Percentiles rank a stretch among this genome's conserved stretches.
Conservation (phyloP, 2,797 vertebrate genomes). For the Diplodus sargus region DNA sequence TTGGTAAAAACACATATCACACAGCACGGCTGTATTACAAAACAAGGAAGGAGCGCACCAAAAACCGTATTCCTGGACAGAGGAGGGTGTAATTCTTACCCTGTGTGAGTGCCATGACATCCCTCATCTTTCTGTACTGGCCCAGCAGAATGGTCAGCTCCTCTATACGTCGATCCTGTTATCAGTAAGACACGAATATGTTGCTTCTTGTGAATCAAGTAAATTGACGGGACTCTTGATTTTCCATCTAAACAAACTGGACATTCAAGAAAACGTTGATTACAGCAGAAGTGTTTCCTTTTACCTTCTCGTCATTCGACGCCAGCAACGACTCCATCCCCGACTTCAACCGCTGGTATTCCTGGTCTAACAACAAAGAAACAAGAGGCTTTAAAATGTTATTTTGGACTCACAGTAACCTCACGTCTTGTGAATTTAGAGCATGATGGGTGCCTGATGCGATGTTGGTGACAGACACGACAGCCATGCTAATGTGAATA, state of each 20-base stretch:
- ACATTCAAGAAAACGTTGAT: neutral
- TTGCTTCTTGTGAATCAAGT: neutral
- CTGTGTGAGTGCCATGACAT: slow-evolving; percentile 78
- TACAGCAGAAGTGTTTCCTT: neutral
- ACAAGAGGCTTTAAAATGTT: slow-evolving; percentile 16
- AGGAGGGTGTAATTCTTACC: slow-evolving; percentile 60
- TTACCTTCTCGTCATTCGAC: slow-evolving; percentile 96
- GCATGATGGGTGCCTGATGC: slow-evolving; percentile 30
- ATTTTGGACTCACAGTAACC: neutral
- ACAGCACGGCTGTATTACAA: neutral
- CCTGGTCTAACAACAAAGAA: slow-evolving; percentile 88
- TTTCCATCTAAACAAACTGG: neutral
- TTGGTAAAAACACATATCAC: slow-evolving; percentile 68
- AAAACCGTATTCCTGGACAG: neutral
- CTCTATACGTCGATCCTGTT: slow-evolving; percentile 94
- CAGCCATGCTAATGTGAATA: slow-evolving; percentile 61
- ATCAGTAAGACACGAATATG: neutral
- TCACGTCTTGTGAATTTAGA: slow-evolving; percentile 18
- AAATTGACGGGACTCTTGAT: fast-evolving
- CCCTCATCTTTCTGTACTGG: slow-evolving; percentile 92
- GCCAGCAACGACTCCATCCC: slow-evolving; percentile 94
- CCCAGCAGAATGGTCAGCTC: slow-evolving; percentile 89
- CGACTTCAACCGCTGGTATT: slow-evolving; percentile 93
- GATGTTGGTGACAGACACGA: slow-evolving; percentile 51
- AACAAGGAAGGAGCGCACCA: too few relatives aligned